Conservation (phyloP, 1,140 invertebrate species). For the Eriocheir sinensis region DNA sequence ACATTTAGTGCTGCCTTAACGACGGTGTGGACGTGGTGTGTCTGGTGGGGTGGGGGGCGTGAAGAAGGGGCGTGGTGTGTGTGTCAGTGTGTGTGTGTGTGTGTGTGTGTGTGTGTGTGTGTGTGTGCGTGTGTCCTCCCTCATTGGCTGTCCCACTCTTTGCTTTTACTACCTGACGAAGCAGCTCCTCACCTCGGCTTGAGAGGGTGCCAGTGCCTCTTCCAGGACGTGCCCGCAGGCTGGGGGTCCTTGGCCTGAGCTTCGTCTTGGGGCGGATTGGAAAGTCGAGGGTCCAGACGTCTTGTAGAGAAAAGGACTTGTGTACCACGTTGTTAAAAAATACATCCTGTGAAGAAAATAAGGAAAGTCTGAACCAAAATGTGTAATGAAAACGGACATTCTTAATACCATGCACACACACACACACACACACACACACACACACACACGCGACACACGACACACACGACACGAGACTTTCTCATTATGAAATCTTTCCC, state of each 20-base stretch:
- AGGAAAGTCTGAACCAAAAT: no score
- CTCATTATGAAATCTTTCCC: not conserved
- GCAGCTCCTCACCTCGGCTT: not conserved
- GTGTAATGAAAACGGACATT: not conserved
- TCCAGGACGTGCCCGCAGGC: not conserved
- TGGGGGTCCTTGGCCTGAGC: not conserved
- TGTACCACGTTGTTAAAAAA: not conserved
- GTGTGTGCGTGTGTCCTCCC: no score
- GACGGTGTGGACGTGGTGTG: no score
- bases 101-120: no score
- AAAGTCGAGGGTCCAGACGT: not conserved
- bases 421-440: constrained; percentile 22
- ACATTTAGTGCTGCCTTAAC: no score
- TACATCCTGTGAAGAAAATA: not conserved
- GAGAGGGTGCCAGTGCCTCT: not conserved
- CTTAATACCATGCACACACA: not conserved
- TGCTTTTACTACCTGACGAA: not conserved
- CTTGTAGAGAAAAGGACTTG: no score
- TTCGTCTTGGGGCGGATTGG: not conserved
- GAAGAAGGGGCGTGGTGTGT: no score
- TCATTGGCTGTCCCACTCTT: not conserved
- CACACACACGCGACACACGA: constrained; percentile 20
- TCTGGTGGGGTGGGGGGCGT: no score
- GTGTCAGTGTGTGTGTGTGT: no score
- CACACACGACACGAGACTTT: no score